These are phyloP conservation scores for Craterocephalus amniculus DNA, from an alignment of 2,797 vertebrate genomes.

Conservation along the genomic window DNA sequence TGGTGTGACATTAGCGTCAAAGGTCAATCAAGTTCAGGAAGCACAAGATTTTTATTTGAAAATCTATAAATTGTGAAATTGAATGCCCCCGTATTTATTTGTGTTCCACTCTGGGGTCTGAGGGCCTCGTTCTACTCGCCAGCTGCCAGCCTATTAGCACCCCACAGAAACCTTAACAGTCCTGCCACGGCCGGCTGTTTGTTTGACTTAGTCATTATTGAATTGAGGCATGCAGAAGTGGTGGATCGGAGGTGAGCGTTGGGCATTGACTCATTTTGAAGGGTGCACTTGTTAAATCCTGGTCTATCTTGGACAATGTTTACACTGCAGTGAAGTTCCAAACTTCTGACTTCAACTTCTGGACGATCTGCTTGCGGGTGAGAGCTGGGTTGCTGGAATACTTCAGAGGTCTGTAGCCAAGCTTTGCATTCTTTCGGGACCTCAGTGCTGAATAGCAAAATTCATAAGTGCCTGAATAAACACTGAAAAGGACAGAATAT, in stretches of 20 bases:
- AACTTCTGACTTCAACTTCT: constrained; percentile 42
- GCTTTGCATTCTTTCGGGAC: constrained; percentile 68
- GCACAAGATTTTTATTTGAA: constrained; percentile 77
- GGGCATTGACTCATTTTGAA: constrained; percentile 58
- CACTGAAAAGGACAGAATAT: constrained; percentile 51
- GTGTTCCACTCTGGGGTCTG: constrained; percentile 57
- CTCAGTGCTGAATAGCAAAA: constrained; percentile 68
- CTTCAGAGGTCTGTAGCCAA: constrained; percentile 42
- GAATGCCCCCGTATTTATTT: constrained; percentile 79
- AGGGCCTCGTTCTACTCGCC: constrained; percentile 58
- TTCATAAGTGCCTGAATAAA: constrained; percentile 60
- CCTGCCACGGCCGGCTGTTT: constrained; percentile 67
- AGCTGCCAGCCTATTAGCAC: constrained; percentile 73
- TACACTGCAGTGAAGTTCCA: constrained; percentile 63
- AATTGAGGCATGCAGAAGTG: constrained; percentile 57
- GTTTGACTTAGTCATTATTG: constrained; percentile 76
- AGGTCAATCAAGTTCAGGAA: constrained; percentile 76
- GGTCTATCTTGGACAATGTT: constrained; percentile 61
- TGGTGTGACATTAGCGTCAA: constrained; percentile 50
- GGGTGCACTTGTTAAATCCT: constrained; percentile 68
- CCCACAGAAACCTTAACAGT: constrained; percentile 60
- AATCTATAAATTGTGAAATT: constrained; percentile 81
- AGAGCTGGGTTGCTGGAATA: constrained; percentile 49
- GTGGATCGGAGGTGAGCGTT: constrained; percentile 51
- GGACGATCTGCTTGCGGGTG: constrained; percentile 34